Evolutionary conservation across 2,888 invertebrate species (phyloP), one percentile per base, ranked within the genome.

Genomic region (Merodon equestris): DNA sequence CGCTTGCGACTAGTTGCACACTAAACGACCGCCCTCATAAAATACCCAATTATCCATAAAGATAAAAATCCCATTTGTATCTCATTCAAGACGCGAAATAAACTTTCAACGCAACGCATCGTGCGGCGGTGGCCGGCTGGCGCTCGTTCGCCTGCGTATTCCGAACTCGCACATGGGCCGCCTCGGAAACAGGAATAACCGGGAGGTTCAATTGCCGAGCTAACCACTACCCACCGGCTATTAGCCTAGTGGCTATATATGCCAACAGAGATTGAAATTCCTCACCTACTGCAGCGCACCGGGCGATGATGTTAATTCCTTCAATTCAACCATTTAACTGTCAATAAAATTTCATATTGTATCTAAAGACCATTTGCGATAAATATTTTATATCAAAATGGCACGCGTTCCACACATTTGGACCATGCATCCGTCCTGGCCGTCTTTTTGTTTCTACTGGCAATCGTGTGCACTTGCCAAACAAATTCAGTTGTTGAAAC

Each of bases 301-400:
- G 73, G 73, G 77, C 77, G 79, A 79, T 74, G 79, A 74, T 74
- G 74, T 79, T 79, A 79, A 74, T 79, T 67, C 48, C 54, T 68
- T 79, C 79, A 79, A 79, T 74, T 79, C 70, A 68, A 34, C 79
- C 79, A 74, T 74, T 79, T 79, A 79, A 79, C 74, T 68, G 79
- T 64, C 79, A 68, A 79, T 79, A 79, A 79, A 79, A 79, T 79
- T 79, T 74, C 79, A 79, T 74, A 79, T 79, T 74, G 74, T 74
- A 79, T 70, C 54, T 68, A 44, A 58, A 64, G 79, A 79, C 57
- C 68, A 74, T 68, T 63, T 51, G 19, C 68, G 74, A 74, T 79
- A 63, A 64, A 74, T 77, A 72, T 79, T 68, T 68, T 54, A 61
- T 27, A 27, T 27, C 7, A 2, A 27, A 27, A 40, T 68, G 74